Base-by-base conservation (phyloP, 2,888 invertebrate species). In the Acleris holmiana region DNA sequence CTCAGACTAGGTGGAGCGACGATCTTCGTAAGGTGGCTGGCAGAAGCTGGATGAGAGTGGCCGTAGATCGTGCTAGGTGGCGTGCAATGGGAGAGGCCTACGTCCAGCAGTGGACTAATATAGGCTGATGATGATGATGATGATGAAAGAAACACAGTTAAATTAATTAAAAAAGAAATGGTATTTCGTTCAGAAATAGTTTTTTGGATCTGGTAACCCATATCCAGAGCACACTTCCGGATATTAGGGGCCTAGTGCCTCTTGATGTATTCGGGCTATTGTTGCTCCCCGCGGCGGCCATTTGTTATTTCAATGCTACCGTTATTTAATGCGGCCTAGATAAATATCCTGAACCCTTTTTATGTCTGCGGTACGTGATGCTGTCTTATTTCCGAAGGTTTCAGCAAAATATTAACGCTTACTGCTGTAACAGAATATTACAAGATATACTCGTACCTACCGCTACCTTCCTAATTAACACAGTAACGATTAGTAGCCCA, bases 261-360 rank as follows among this genome's bases (percentile, higher is more conserved):
- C 61, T 76, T 80, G 79, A 82, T 83, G 79, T 82, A 83, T 82
- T 76, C 71, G 68, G 74, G 76, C 79, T 78, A 83, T 83, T 83
- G 80, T 84, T 78, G 75, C 72, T 70, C 76, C 77, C 59, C 47
- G 61, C 76, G 76, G 75, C 77, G 76, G 75, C 75, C 80, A 85
- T 85, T 84, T 85, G 80, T 85, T 85, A 85, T 82, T 80, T 76
- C 77, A 80, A 84, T 82, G 77, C 77, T 77, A 73, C 79, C 76
- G 77, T 80, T 83, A 80, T 84, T 79, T 83, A 84, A 83, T 80
- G 76, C 77, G 76, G 76, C 80, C 82, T 80, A 80, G 76, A 85
- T 85, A 83, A 82, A 85, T 84, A 83, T 81, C 77, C 79, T 77
- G 76, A 78, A 80, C 81, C 82, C 81, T 82, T 83, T 84, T 84